These are phyloP conservation scores for Lithophane semibrunnea DNA, from an alignment of 2,888 invertebrate species.

Conservation along the genomic window DNA sequence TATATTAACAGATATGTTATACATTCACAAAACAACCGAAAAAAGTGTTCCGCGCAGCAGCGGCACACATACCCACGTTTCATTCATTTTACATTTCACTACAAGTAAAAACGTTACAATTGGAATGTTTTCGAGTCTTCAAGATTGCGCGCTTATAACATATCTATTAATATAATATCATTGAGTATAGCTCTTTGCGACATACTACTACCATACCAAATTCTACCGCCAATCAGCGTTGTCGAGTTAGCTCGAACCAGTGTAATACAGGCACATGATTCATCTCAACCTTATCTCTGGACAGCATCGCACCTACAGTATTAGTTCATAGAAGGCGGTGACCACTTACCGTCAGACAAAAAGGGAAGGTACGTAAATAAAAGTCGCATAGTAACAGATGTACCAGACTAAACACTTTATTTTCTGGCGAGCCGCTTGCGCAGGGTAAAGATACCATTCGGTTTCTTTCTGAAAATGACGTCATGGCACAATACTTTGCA, in stretches of 20 bases:
- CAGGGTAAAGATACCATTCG: constrained; percentile 18
- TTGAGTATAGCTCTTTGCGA: too few species aligned
- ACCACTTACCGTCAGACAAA: not conserved
- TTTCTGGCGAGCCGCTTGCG: constrained; percentile 22
- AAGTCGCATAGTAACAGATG: constrained; percentile 39
- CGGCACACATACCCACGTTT: too few species aligned
- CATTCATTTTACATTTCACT: too few species aligned
- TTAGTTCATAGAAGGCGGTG: not conserved
- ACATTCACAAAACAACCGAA: too few species aligned
- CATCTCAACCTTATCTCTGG: not conserved
- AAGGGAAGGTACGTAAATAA: constrained; percentile 20
- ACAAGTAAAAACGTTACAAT: too few species aligned
- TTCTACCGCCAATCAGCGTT: not conserved
- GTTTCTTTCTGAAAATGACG: not conserved
- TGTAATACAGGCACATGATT: not conserved
- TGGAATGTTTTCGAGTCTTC: too few species aligned
- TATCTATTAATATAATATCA: too few species aligned
- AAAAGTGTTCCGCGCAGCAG: too few species aligned
- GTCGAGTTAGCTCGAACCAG: too few species aligned
- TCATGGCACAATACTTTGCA: not conserved
- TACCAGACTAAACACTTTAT: constrained; percentile 52
- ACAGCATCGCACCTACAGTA: not conserved
- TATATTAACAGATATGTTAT: too few species aligned
- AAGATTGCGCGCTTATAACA: too few species aligned
- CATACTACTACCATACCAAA: not conserved